phyloP scores from a whole-genome alignment of 2,113 vertebrate genomes.

The Laticauda colubrina region DNA sequence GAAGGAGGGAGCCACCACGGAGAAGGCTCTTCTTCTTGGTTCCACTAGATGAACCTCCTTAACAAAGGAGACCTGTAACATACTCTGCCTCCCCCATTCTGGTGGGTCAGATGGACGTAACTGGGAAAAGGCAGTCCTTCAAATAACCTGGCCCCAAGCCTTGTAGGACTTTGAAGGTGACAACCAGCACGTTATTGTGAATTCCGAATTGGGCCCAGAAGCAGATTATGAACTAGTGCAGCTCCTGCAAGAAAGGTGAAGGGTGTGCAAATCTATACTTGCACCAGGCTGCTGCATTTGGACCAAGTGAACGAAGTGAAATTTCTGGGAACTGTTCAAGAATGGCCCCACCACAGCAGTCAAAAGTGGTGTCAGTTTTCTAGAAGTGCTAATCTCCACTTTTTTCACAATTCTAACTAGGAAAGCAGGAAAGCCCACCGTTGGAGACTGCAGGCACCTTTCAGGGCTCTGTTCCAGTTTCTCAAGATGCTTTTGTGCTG shows the following conservation, averaged over 20 bases:
- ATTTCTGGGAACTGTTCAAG: neutral
- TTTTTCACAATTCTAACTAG: neutral
- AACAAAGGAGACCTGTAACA: neutral
- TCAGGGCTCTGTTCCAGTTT: slow-evolving; percentile 78
- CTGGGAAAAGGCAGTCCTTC: neutral
- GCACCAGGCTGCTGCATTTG: neutral
- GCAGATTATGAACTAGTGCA: neutral
- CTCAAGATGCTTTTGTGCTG: slow-evolving; percentile 75
- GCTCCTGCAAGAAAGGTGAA: neutral
- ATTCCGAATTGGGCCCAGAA: neutral
- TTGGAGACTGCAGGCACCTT: slow-evolving; percentile 54
- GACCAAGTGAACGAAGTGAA: neutral
- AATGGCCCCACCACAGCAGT: neutral
- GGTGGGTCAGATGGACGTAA: neutral
- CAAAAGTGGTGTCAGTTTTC: neutral
- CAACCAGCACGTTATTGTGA: neutral
- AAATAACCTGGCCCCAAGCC: neutral
- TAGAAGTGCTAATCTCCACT: neutral
- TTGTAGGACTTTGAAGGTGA: neutral
- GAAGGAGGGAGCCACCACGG: neutral
- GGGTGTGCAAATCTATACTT: no score
- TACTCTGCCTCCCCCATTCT: neutral
- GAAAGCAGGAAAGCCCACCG: slow-evolving; percentile 53
- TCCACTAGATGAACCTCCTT: neutral
- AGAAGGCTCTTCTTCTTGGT: neutral